Conservation (phyloP, 2,888 invertebrate species). For the Dryocosmus kuriphilus region DNA sequence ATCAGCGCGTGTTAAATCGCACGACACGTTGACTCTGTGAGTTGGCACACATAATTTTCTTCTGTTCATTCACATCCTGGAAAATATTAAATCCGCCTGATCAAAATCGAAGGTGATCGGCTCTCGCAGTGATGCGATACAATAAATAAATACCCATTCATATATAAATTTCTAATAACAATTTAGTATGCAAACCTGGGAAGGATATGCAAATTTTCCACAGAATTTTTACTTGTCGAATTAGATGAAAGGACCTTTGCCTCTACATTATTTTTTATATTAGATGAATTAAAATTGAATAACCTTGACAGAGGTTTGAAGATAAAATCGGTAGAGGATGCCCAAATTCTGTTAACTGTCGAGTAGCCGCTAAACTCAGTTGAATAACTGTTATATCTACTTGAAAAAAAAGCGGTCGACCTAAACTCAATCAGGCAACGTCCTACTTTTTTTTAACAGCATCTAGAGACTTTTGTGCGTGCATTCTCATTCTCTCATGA, state of each 20-base stretch:
- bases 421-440: conserved; percentile 35
- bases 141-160: not conserved
- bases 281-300: not conserved
- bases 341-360: not conserved
- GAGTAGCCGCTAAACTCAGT: conserved; percentile 2
- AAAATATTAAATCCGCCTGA: not conserved
- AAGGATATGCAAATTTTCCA: not conserved
- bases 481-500: conserved; percentile 12
- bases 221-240: not conserved
- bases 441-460: conserved; percentile 34
- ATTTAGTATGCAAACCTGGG: not conserved
- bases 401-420: conserved; percentile 17
- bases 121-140: not conserved
- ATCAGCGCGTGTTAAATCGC: no score
- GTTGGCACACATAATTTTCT: no score
- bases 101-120: not conserved
- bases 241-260: not conserved
- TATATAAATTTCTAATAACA: not conserved
- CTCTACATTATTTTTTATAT: not conserved
- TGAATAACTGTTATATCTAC: conserved; percentile 35
- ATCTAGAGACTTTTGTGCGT: conserved; percentile 22
- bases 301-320: not conserved
- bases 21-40: no score
- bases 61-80: no score
- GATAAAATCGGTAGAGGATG: conserved; percentile 5